phyloP scores from a whole-genome alignment of 1,140 invertebrate genomes.

The Trissolcus basalis region DNA sequence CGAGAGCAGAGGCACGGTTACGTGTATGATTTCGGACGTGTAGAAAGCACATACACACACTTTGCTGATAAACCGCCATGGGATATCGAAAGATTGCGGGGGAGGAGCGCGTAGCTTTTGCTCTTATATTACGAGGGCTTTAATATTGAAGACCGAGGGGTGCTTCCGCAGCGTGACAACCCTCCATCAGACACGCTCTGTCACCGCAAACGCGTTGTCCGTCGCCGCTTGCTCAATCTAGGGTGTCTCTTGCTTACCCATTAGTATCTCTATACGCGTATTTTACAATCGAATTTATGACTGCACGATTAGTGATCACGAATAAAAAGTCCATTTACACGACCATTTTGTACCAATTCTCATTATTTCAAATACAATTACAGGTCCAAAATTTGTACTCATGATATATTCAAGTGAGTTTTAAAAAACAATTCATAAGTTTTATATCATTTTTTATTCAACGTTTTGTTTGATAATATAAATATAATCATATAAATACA shows the following conservation, averaged over 20 bases:
- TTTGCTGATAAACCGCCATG: slow-evolving; percentile 43
- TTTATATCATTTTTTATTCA: too few relatives aligned
- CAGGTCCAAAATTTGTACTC: too few relatives aligned
- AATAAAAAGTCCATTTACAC: too few relatives aligned
- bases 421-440: too few relatives aligned
- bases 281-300: slow-evolving; percentile 49
- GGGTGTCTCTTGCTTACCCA: slow-evolving; percentile 26
- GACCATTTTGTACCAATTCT: too few relatives aligned
- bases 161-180: slow-evolving; percentile 69
- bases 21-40: slow-evolving; percentile 32
- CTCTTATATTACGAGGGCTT: slow-evolving; percentile 73
- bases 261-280: slow-evolving; percentile 29
- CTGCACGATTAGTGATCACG: slow-evolving; percentile 43
- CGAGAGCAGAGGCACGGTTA: slow-evolving; percentile 42
- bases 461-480: too few relatives aligned
- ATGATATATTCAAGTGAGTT: too few relatives aligned
- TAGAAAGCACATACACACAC: slow-evolving; percentile 20
- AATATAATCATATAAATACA: too few relatives aligned
- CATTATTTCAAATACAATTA: too few relatives aligned
- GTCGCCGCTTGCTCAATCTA: slow-evolving; percentile 62
- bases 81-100: slow-evolving; percentile 64
- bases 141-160: slow-evolving; percentile 72
- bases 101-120: slow-evolving; percentile 63
- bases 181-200: slow-evolving; percentile 74
- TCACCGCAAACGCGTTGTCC: slow-evolving; percentile 72